A percentile compares a stretch with the other conserved stretches of the same genome.
These are phyloP conservation scores for Phyllostomus discolor DNA, from an alignment of 2,113 vertebrate species.

Conservation along the genomic window DNA sequence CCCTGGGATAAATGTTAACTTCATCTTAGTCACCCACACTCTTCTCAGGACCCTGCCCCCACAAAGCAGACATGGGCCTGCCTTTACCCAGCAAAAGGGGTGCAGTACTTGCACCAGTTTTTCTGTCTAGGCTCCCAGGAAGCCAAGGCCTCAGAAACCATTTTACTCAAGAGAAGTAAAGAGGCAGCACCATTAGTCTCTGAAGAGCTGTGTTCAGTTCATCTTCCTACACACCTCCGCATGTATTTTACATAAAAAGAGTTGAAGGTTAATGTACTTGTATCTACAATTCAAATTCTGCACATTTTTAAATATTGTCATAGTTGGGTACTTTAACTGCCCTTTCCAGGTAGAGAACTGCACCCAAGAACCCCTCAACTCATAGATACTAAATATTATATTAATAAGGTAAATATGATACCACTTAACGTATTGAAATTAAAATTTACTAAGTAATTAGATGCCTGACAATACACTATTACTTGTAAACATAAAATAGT, in stretches of 20 bases:
- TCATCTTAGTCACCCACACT: neutral
- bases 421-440: neutral
- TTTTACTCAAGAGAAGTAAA: neutral
- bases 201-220: neutral
- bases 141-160: neutral
- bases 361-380: neutral
- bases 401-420: slow-evolving; percentile 3
- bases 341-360: neutral
- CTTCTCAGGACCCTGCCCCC: neutral
- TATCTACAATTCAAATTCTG: neutral
- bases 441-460: neutral
- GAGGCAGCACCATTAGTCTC: neutral
- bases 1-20: neutral
- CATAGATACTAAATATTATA: neutral
- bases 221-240: neutral
- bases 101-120: neutral
- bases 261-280: neutral
- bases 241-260: neutral
- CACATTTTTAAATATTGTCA: neutral
- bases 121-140: neutral
- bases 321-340: neutral
- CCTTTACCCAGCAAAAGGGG: neutral
- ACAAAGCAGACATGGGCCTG: neutral
- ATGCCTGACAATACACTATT: neutral
- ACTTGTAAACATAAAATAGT: neutral